Evolutionary conservation across 2,888 invertebrate species (phyloP), one percentile per base, ranked within the genome.

Genomic region (Eupithecia pulchellata): DNA sequence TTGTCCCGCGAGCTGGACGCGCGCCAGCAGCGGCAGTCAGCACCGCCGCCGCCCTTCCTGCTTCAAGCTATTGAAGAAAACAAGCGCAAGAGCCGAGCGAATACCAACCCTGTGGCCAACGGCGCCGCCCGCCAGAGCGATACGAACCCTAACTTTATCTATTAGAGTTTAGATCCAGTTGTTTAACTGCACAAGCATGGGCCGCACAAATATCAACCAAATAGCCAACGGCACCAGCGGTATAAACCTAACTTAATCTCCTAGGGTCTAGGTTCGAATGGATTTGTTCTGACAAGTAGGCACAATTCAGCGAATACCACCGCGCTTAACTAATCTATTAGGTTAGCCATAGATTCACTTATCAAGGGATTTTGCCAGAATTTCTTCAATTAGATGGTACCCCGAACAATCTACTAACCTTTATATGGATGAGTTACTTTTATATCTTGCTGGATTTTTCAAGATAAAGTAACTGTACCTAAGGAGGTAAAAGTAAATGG

Each of bases 71-170:
- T 93, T 77, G 89, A 94, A 75, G 90, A 91, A 42, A 92, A 88
- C 82, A 91, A 89, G 74, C 81, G 84, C 69, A 90, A 86, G 79
- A 86, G 82, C 75, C 82, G 87, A 4, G 27, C 60, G 58, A 71
- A 55, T 0, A 91, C 91, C 0, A 93, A 94, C 72, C 91, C 86
- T 57, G 57, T 57, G 11, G 72, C 79, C 69, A 91, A 89, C 9
- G 85, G 86, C 55, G 86, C 85, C 55, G 86, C 85, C 55, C 82
- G 90, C 14, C 90, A 89, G 75, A 92, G 91, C 73, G 90, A 90
- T 0, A 91, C 91, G 0, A 93, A 94, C 72, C 91, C 93, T 6
- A 93, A 93, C 82, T 93, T 92, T 75, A 93, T 92, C 63, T 93
- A 91, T 78, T 93, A 85, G 72, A 34, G 61, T 32, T 25, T 20